A percentile compares a stretch with the other conserved stretches of the same genome.
Conservation (phyloP, 2,888 invertebrate genomes). For the Ectemnius lituratus region DNA sequence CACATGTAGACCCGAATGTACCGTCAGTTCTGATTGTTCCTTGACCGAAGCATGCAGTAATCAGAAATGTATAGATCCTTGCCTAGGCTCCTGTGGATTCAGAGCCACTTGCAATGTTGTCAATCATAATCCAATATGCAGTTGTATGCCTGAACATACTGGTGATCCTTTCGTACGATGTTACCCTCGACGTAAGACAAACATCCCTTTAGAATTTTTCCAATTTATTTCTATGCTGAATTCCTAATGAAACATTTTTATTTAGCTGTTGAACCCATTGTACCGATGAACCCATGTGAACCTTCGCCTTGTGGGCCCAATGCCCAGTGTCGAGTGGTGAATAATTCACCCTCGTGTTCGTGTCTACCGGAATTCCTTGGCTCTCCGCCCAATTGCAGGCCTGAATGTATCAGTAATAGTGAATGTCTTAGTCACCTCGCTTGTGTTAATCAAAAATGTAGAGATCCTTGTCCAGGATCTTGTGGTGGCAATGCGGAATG, state of each 20-base stretch:
- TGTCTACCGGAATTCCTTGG: slow-evolving; percentile 79
- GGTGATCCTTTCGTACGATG: slow-evolving; percentile 92
- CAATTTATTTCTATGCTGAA: too few species aligned
- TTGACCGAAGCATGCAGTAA: slow-evolving; percentile 87
- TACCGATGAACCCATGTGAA: slow-evolving; percentile 55
- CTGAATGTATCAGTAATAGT: slow-evolving; percentile 79
- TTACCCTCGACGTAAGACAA: slow-evolving; percentile 70
- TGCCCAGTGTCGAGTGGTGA: slow-evolving; percentile 78
- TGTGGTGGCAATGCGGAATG: slow-evolving; percentile 82
- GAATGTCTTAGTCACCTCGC: slow-evolving; percentile 79
- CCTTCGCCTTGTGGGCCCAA: slow-evolving; percentile 69
- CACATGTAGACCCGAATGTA: slow-evolving; percentile 89
- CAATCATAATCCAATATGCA: slow-evolving; percentile 92
- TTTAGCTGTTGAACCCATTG: slow-evolving; percentile 33
- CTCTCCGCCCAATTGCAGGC: slow-evolving; percentile 79
- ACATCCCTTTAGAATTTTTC: neutral
- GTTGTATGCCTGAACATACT: slow-evolving; percentile 84
- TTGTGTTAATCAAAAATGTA: slow-evolving; percentile 82
- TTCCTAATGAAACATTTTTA: neutral
- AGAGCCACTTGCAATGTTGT: slow-evolving; percentile 88
- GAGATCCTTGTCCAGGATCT: slow-evolving; percentile 86
- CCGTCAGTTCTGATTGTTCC: slow-evolving; percentile 89
- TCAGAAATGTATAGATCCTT: slow-evolving; percentile 89
- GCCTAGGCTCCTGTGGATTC: slow-evolving; percentile 88
- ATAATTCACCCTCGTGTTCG: slow-evolving; percentile 79